Conservation (phyloP, 2,888 invertebrate species). For the Tetrapedia diversipes region DNA sequence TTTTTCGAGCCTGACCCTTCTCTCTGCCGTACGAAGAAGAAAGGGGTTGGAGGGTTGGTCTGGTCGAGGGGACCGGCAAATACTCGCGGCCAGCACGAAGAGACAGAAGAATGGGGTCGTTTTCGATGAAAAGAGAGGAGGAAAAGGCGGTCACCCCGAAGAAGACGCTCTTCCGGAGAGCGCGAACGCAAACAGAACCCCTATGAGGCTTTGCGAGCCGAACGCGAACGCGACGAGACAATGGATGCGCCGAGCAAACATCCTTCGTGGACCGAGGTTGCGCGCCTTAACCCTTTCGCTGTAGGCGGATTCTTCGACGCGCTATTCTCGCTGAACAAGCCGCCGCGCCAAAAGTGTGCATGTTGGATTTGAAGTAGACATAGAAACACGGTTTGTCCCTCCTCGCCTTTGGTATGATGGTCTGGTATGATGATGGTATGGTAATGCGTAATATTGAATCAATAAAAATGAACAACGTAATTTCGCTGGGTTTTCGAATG, state of each 20-base stretch:
- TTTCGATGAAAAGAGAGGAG: conserved; percentile 41
- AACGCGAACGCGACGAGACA: conserved; percentile 47
- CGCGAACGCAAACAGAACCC: conserved; percentile 49
- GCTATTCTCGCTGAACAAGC: too few relatives aligned
- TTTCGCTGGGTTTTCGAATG: too few relatives aligned
- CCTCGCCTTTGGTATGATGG: too few relatives aligned
- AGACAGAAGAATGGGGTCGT: conserved; percentile 14
- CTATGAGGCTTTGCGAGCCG: conserved; percentile 31
- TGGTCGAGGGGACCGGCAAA: conserved; percentile 33
- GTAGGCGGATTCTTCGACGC: too few relatives aligned
- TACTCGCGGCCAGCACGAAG: conserved; percentile 34
- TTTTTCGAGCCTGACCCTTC: background rate
- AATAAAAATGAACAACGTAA: too few relatives aligned
- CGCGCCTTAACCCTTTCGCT: too few relatives aligned
- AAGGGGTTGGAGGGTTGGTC: background rate
- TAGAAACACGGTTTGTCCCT: too few relatives aligned
- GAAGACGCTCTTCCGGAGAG: conserved; percentile 31
- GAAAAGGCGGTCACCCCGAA: conserved; percentile 13
- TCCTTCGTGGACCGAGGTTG: conserved; percentile 53
- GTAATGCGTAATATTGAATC: too few relatives aligned
- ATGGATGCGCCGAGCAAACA: conserved; percentile 57
- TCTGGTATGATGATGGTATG: too few relatives aligned
- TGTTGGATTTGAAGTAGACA: too few relatives aligned
- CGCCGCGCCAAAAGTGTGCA: too few relatives aligned
- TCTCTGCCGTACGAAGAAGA: background rate